Base-by-base conservation (phyloP, 2,888 invertebrate species). In the Callimorpha dominula region DNA sequence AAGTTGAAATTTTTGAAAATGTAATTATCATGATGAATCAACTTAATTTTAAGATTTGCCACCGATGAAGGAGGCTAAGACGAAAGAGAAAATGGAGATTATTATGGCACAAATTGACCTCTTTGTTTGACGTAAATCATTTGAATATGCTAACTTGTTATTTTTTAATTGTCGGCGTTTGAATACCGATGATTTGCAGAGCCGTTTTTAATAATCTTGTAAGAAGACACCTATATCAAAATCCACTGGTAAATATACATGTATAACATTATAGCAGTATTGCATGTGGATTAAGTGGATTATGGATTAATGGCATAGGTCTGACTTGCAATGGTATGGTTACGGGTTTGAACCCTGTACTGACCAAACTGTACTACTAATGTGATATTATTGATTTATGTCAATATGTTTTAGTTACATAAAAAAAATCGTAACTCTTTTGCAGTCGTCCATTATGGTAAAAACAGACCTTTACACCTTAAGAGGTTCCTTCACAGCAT, bases 1-100 rank as follows among this genome's bases (percentile, higher is more conserved):
- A 7, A 54, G 17, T 52, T 67, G n/a, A 20, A 65, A 43, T n/a
- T 65, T 43, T 46, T 65, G 65, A 65, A 65, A 54, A 40, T 57
- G 6, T 43, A 54, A 57, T 66, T 66, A 42, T 15, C 40, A 43
- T 52, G 42, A 42, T 60, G 68, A 65, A 49, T 65, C 12, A 31
- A 14, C 7, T n/a, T 49, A 15, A 50, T 65, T 40, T 66, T 31
- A 31, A 31, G 31, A 60, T 60, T 14, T 46, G 6, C 43, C 8
- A 31, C 31, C 31, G 20, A 20, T 20, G 57, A 57, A 57, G 12
- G 20, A 57, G 20, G 12, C 12, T 4, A 57, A 11, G 20, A 20
- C n/a, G 11, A 31, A 60, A 9, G 12, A 60, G 6, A 31, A 14
- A 60, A 60, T n/a, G n/a, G n/a, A n/a, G n/a, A n/a, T 6, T 11